Conservation (phyloP, 1,140 invertebrate species). For the Eueides isabella region DNA sequence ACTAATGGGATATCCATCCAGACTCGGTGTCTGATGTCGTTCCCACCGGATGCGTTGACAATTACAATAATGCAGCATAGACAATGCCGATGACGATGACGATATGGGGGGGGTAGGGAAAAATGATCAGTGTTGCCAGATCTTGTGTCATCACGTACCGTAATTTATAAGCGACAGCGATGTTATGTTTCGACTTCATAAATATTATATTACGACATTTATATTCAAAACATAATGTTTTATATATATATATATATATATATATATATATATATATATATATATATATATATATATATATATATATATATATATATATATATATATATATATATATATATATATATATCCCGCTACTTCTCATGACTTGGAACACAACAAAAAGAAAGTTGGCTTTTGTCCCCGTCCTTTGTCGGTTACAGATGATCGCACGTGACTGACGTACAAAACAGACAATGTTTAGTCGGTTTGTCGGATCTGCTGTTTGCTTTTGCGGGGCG, state of each 20-base stretch:
- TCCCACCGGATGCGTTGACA: conserved; percentile 47
- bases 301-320: not conserved
- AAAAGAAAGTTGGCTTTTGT: conserved; percentile 58
- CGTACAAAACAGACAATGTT: conserved; percentile 52
- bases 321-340: not conserved
- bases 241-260: not conserved
- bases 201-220: not conserved
- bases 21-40: conserved; percentile 36
- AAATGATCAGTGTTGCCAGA: conserved; percentile 16
- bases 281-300: not conserved
- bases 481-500: conserved; percentile 44
- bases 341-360: conserved; percentile 19
- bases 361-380: conserved; percentile 34
- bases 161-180: conserved; percentile 8
- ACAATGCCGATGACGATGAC: conserved; percentile 34
- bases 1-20: conserved; percentile 46
- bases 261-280: not conserved
- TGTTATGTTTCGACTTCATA: not conserved
- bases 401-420: conserved; percentile 63
- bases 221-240: too few relatives aligned
- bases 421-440: conserved; percentile 66
- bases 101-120: conserved; percentile 17
- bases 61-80: conserved; percentile 55
- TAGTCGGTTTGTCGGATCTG: conserved; percentile 38
- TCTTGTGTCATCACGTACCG: not conserved